Evolutionary conservation across 2,797 vertebrate genomes (phyloP).

Genomic region (Garrulus glandarius): DNA sequence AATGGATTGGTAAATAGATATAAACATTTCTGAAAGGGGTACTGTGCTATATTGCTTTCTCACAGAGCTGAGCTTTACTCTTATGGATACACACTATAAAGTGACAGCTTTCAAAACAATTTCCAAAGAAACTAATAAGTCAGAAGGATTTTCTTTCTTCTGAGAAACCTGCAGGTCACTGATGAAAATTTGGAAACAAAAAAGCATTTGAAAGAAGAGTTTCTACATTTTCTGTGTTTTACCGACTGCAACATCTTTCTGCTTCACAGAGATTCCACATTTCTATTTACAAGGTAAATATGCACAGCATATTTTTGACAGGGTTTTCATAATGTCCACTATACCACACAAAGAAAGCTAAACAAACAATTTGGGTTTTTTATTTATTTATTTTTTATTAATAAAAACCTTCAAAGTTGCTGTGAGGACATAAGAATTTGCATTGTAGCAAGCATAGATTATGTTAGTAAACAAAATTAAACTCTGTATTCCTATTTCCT

Average conservation of each 20-base stretch:
- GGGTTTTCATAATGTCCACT: neutral
- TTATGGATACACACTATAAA: neutral
- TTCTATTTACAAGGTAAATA: neutral
- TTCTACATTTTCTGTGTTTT: neutral
- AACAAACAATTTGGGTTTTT: neutral
- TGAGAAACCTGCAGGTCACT: neutral
- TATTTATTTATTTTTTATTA: neutral
- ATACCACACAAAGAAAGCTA: neutral
- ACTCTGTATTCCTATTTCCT: neutral
- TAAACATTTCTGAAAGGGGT: neutral
- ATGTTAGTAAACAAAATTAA: neutral
- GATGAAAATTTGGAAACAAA: neutral
- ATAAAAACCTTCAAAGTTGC: neutral
- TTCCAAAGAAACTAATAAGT: neutral
- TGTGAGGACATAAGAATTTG: neutral
- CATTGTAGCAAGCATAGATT: neutral
- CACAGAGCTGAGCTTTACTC: neutral
- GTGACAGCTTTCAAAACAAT: neutral
- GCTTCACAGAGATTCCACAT: neutral
- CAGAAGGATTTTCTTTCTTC: neutral
- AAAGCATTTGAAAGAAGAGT: neutral
- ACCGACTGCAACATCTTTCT: neutral
- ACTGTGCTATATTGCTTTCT: neutral
- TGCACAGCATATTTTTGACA: neutral
- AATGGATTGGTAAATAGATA: neutral